Percentiles rank a stretch among this genome's conserved stretches.
Evolutionary conservation across 2,113 vertebrate species (phyloP).

Genomic region (Etia nguti): DNA sequence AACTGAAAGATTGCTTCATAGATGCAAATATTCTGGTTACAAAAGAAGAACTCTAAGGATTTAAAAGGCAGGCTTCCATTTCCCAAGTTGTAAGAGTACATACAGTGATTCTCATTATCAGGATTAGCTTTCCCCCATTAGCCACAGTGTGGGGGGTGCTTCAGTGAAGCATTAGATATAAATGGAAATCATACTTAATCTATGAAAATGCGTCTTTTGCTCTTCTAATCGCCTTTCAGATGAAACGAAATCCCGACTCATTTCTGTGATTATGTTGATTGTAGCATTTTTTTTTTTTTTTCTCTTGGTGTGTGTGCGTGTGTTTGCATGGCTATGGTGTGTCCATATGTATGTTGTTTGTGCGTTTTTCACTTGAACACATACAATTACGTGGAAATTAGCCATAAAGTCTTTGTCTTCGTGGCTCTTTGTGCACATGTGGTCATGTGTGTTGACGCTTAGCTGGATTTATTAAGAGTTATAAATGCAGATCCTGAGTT

Average conservation of each 20-base stretch:
- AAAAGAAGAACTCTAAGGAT: constrained; percentile 1
- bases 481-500: not conserved
- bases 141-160: constrained; percentile 5
- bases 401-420: not conserved
- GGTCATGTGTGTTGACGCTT: not conserved
- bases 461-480: not conserved
- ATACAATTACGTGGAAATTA: not conserved
- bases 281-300: not conserved
- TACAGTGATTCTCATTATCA: constrained; percentile 51
- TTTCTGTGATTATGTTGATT: constrained; percentile 26
- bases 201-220: constrained; percentile 28
- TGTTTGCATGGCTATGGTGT: not conserved
- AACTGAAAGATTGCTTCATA: not conserved
- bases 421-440: not conserved
- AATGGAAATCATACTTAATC: constrained; percentile 61
- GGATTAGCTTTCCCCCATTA: constrained; percentile 60
- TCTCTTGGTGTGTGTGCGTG: not conserved
- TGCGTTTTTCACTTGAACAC: not conserved
- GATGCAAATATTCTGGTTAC: not conserved
- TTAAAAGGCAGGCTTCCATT: constrained; percentile 30
- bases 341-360: not conserved
- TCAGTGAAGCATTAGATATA: constrained; percentile 41
- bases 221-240: constrained; percentile 24
- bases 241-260: constrained; percentile 25
- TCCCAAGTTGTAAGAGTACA: constrained; percentile 25